A percentile compares a stretch with the other conserved stretches of the same genome.
Conservation (phyloP, 2,113 vertebrate species). For the Apteryx owenii region DNA sequence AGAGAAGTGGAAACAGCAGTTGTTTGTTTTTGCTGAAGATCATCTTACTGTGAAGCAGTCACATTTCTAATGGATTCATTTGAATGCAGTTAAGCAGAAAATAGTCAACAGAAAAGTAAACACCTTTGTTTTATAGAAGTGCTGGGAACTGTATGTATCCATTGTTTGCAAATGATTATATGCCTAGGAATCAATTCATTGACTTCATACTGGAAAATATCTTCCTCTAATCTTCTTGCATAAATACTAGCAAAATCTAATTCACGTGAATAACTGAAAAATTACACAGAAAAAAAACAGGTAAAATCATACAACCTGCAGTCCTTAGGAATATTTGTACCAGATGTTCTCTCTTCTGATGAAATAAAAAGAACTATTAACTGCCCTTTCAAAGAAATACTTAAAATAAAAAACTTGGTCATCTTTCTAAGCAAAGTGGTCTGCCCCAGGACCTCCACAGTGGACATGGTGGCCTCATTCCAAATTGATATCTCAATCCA, state of each 20-base stretch:
- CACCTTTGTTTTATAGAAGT: conserved; percentile 73
- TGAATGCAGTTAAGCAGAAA: conserved; percentile 71
- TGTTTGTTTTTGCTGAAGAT: conserved; percentile 69
- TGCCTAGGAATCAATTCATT: conserved; percentile 54
- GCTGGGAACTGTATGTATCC: conserved; percentile 60
- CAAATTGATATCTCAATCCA: not conserved
- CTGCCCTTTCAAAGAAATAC: not conserved
- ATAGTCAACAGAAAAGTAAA: conserved; percentile 73
- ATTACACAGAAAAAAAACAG: not conserved
- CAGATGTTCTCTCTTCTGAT: not conserved
- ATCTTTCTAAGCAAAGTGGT: not conserved
- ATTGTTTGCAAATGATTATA: conserved; percentile 63
- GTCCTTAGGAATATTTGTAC: not conserved
- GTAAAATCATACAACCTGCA: conserved; percentile 6
- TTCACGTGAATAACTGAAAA: conserved; percentile 3
- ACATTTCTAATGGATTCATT: conserved; percentile 71
- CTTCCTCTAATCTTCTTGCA: conserved; percentile 43
- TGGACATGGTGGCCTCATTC: not conserved
- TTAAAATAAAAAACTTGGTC: not conserved
- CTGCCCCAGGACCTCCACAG: not conserved
- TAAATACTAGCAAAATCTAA: conserved; percentile 26
- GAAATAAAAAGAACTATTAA: not conserved
- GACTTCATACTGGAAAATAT: conserved; percentile 52
- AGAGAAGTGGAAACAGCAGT: conserved; percentile 60
- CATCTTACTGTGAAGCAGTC: conserved; percentile 64